Percentiles rank a stretch among this genome's conserved stretches.
Conservation (phyloP, 2,888 invertebrate genomes). For the Bruchidius siliquastri region DNA sequence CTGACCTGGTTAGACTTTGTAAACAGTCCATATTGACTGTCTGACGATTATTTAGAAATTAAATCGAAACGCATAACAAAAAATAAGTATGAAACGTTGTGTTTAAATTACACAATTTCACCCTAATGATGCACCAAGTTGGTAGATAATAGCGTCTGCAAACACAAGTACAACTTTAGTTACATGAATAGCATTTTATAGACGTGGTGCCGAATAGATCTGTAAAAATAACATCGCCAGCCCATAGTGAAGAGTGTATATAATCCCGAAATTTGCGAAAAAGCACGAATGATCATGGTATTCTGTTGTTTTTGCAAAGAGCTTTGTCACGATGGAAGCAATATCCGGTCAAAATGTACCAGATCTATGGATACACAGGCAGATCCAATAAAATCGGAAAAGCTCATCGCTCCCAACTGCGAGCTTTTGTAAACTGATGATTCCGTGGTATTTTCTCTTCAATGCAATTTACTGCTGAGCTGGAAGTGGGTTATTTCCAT, state of each 20-base stretch:
- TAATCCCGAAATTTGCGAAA: background rate
- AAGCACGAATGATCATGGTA: background rate
- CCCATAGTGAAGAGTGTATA: background rate
- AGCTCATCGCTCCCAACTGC: background rate
- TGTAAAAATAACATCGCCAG: too few relatives aligned
- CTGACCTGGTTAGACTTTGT: too few relatives aligned
- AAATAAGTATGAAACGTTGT: too few relatives aligned
- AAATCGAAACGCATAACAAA: too few relatives aligned
- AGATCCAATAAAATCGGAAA: background rate
- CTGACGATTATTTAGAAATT: too few relatives aligned
- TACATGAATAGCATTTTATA: too few relatives aligned
- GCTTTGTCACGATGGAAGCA: background rate
- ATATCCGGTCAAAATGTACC: background rate
- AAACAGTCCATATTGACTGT: too few relatives aligned
- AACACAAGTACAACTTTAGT: too few relatives aligned
- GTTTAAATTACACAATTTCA: too few relatives aligned
- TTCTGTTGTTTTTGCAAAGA: background rate
- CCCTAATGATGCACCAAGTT: too few relatives aligned
- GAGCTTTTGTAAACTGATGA: background rate
- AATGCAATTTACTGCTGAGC: background rate
- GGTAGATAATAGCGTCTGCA: too few relatives aligned
- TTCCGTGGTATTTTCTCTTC: background rate
- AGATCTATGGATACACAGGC: background rate
- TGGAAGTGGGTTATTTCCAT: background rate
- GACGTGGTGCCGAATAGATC: too few relatives aligned